Percentiles rank a stretch among this genome's conserved stretches.
phyloP scores from a whole-genome alignment of 2,113 vertebrate species.

The Bettongia penicillata region DNA sequence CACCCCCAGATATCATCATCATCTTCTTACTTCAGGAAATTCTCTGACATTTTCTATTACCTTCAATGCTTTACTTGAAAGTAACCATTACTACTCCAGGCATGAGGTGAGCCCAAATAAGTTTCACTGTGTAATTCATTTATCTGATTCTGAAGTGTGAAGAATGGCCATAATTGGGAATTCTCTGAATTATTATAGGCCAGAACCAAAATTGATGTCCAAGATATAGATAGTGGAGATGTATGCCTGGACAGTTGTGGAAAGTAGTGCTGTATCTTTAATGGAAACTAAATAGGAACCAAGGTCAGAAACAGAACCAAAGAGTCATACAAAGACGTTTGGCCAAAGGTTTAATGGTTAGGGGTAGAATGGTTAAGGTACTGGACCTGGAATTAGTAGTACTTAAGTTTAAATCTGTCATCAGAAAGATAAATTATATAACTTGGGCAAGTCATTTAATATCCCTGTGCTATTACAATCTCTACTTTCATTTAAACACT shows the following conservation, averaged over 20 bases:
- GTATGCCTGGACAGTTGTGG: background rate
- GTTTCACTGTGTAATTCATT: background rate
- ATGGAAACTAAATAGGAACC: no score
- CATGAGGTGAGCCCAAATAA: background rate
- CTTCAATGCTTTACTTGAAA: background rate
- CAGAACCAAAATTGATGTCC: background rate
- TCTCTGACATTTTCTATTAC: background rate
- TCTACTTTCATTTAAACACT: no score
- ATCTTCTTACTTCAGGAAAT: no score
- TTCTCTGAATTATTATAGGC: background rate
- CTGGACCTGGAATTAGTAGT: background rate
- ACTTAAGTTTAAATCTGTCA: background rate
- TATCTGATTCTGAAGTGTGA: background rate
- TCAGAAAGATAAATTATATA: background rate
- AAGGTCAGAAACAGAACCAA: no score
- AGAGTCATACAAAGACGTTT: no score
- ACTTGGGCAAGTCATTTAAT: background rate
- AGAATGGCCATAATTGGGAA: no score
- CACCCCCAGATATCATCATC: no score
- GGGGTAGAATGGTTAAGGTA: background rate
- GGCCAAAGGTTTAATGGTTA: background rate
- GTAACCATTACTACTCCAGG: fast-evolving
- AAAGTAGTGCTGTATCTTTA: background rate
- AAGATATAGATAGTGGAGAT: background rate
- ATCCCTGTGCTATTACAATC: background rate